Base-by-base conservation (phyloP, 2,888 invertebrate species). In the Tipula vernalis region DNA sequence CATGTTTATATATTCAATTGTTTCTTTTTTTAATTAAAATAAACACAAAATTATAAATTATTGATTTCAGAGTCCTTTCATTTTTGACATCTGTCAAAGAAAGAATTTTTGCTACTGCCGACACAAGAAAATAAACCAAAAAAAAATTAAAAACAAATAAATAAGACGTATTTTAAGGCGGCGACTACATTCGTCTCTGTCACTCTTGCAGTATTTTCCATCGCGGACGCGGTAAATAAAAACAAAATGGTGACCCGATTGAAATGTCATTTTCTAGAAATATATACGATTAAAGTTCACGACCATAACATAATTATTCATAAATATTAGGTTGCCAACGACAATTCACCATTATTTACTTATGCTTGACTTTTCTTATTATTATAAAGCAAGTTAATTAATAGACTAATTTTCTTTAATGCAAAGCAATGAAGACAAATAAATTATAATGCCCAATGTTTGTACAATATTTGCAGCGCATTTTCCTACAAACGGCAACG, bases 61-160 rank as follows among this genome's bases (percentile, higher is more conserved):
- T 41, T 39, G 41, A 84, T 84, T 84, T 39, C 41, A 36, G 39
- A 84, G 84, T 39, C 86, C 18, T 44, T 44, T 86, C 44, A 42
- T 47, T 47, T 44, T 44, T 86, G 86, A 86, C 86, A 86, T 86
- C 86, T 86, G 86, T 86, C 86, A 86, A 86, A 44, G 42, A 44
- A 86, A 42, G 44, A 86, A 84, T 84, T 15, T 84, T 84, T 39
- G 2, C 84, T 84, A 84, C 84, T 84, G 84, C 84, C 84, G 84
- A 39, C 83, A 83, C 36, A 84, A 5, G 4, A 84, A 36, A 36
- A 41, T 84, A 84, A n/a, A n/a, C 3, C 51, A 51, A 71, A 71
- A 28, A 71, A 84, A 84, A 36, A 36, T 10, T 84, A 13, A 39
- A 84, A 39, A 84, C 41, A 41, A 39, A 84, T 15, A 41, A 39